Conservation (phyloP, 2,797 vertebrate species). For the Ataeniobius toweri region DNA sequence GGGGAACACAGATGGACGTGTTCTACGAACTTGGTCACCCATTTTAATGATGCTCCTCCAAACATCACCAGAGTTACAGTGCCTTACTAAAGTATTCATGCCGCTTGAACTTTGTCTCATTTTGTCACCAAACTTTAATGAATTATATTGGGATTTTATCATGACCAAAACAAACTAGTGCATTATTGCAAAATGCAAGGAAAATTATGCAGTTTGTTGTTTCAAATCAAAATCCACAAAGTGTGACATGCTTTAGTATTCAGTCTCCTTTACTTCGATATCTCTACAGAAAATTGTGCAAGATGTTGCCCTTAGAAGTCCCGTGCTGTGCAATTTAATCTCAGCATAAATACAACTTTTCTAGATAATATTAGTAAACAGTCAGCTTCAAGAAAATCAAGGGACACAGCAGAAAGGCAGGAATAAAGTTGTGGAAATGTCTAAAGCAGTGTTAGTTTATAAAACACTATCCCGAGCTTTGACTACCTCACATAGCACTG, state of each 20-base stretch:
- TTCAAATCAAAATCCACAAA: neutral
- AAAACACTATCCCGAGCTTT: neutral
- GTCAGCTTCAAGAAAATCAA: neutral
- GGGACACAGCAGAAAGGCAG: neutral
- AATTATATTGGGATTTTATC: neutral
- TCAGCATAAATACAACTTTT: neutral
- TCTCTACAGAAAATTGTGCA: neutral
- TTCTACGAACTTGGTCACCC: constrained; percentile 71
- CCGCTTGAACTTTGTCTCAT: neutral
- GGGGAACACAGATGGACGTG: constrained; percentile 76
- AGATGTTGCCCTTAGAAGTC: neutral
- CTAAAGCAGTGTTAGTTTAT: neutral
- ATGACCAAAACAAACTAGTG: neutral
- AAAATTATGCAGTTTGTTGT: neutral
- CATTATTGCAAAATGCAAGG: neutral
- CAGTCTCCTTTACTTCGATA: neutral
- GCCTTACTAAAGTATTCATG: neutral
- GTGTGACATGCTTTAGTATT: neutral
- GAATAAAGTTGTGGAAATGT: neutral
- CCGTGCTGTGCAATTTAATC: neutral
- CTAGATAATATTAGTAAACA: neutral
- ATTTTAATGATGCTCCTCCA: constrained; percentile 71
- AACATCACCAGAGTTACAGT: constrained; percentile 57
- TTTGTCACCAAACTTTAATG: neutral
- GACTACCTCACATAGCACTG: neutral